phyloP scores from a whole-genome alignment of 1,140 invertebrate species.

The Nephila pilipes region DNA sequence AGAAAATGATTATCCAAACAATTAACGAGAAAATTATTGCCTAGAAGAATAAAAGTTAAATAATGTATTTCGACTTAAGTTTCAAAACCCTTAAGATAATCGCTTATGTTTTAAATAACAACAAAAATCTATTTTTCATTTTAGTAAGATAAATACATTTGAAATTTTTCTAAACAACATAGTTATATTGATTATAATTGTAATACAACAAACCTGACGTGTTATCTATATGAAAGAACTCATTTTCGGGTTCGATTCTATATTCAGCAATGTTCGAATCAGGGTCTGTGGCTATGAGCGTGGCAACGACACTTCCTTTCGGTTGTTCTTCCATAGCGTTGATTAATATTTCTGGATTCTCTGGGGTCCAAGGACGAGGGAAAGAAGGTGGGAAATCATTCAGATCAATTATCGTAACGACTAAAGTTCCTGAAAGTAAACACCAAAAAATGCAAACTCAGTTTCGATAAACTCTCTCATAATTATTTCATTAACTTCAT shows the following conservation, averaged over 20 bases:
- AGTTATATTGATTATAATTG: not conserved
- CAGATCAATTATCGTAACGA: slow-evolving; percentile 92
- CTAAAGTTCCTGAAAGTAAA: slow-evolving; percentile 86
- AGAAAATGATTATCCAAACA: no score
- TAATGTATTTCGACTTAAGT: no score
- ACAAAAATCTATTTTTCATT: not conserved
- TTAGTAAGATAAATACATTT: no score
- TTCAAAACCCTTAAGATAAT: no score
- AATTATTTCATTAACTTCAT: no score
- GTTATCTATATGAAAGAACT: slow-evolving; percentile 88
- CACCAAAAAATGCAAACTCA: not conserved
- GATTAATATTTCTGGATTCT: slow-evolving; percentile 86
- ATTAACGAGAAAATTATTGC: no score
- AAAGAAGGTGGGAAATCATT: slow-evolving; percentile 87
- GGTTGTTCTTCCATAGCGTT: slow-evolving; percentile 92
- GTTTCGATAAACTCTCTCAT: no score
- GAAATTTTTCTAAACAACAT: not conserved
- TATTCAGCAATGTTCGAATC: slow-evolving; percentile 92
- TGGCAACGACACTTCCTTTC: slow-evolving; percentile 88
- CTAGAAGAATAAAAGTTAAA: no score
- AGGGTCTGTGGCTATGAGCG: slow-evolving; percentile 89
- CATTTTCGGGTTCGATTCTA: slow-evolving; percentile 86
- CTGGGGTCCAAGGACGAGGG: slow-evolving; percentile 86
- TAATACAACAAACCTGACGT: slow-evolving; percentile 74
- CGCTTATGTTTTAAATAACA: no score